These are phyloP conservation scores for Sapayoa aenigma DNA, from an alignment of 2,113 vertebrate species.

Conservation along the genomic window DNA sequence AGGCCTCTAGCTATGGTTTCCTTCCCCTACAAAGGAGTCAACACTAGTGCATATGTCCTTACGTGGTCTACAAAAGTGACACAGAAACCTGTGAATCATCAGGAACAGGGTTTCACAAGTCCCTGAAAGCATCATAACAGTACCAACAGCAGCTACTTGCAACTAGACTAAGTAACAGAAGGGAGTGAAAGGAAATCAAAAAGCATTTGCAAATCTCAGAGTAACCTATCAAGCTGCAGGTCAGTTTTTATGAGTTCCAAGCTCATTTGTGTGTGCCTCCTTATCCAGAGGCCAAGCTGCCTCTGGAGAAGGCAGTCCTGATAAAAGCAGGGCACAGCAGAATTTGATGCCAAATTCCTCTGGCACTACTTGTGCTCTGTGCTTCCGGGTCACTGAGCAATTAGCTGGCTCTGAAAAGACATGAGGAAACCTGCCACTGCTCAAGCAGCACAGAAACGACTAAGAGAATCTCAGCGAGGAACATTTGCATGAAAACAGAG, in stretches of 20 bases:
- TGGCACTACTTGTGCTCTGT: not conserved
- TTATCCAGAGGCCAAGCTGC: not conserved
- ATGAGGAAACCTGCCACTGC: not conserved
- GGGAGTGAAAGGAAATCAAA: not conserved
- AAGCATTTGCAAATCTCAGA: not conserved
- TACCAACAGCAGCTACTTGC: not conserved
- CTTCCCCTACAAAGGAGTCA: not conserved
- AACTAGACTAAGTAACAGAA: not conserved
- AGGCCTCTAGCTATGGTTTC: not conserved
- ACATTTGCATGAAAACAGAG: not conserved
- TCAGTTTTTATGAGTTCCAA: not conserved
- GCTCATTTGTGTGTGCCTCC: not conserved
- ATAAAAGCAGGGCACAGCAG: not conserved
- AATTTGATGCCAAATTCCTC: not conserved
- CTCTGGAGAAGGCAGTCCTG: not conserved
- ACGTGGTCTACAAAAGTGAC: not conserved
- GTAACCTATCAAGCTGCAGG: not conserved
- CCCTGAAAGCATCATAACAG: not conserved
- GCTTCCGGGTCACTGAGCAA: constrained; percentile 12
- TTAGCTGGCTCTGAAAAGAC: not conserved
- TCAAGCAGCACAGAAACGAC: not conserved
- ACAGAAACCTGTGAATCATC: not conserved
- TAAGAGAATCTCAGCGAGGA: not conserved
- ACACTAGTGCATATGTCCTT: not conserved
- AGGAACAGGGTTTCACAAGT: not conserved